A percentile compares a stretch with the other conserved stretches of the same genome.
Evolutionary conservation across 1,140 invertebrate species (phyloP).

Genomic region (Drosophila cardini): DNA sequence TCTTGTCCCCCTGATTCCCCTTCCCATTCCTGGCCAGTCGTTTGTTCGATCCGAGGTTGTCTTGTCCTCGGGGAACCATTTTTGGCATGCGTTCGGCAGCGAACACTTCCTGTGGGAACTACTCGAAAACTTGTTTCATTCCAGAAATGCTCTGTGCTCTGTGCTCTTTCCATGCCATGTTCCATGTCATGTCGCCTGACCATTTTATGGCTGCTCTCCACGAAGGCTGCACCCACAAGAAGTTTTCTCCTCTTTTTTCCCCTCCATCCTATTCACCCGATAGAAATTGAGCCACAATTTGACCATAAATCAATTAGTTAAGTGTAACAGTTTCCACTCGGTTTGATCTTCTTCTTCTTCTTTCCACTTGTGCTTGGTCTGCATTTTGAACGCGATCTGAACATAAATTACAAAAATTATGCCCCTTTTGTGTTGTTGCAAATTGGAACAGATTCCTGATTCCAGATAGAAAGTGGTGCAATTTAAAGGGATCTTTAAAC

Average conservation of each 20-base stretch:
- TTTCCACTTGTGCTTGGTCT: slow-evolving; percentile 8
- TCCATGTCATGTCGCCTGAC: slow-evolving; percentile 45
- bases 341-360: slow-evolving; percentile 10
- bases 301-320: slow-evolving; percentile 74
- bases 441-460: slow-evolving; percentile 51
- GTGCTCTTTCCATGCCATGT: slow-evolving; percentile 14
- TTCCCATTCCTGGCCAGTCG: slow-evolving; percentile 24
- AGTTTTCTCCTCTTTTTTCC: slow-evolving; percentile 3
- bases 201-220: slow-evolving; percentile 36
- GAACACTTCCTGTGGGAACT: slow-evolving; percentile 81
- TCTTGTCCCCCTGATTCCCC: not conserved
- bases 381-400: slow-evolving; percentile 54
- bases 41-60: slow-evolving; percentile 33
- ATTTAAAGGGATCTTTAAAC: slow-evolving; percentile 55
- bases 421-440: slow-evolving; percentile 70
- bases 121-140: slow-evolving; percentile 63
- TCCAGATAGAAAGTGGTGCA: slow-evolving; percentile 39
- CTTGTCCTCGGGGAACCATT: slow-evolving; percentile 75
- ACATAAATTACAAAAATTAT: slow-evolving; percentile 64
- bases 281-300: slow-evolving; percentile 41
- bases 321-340: slow-evolving; percentile 55
- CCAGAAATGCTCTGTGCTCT: slow-evolving; percentile 41
- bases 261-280: not conserved
- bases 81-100: slow-evolving; percentile 75
- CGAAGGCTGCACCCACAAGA: slow-evolving; percentile 52